phyloP scores from a whole-genome alignment of 1,140 invertebrate genomes.

The Musca vetustissima region DNA sequence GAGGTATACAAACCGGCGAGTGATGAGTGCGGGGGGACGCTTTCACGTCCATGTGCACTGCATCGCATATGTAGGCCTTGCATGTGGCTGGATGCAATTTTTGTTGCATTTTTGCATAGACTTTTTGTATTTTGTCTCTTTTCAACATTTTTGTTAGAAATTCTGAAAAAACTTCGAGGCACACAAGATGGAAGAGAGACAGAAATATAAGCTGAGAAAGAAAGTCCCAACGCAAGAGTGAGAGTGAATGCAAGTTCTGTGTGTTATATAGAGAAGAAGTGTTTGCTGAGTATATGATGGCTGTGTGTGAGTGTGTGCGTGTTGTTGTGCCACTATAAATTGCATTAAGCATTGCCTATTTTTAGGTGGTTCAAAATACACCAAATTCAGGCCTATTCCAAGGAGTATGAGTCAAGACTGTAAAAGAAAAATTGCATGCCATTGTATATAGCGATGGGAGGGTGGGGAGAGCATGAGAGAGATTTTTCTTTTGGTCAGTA shows the following conservation, averaged over 20 bases:
- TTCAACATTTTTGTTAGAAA: constrained; percentile 4
- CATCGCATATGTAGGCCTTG: constrained; percentile 2
- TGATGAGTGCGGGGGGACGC: too few relatives aligned
- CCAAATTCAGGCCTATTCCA: neutral
- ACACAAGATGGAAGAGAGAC: too few relatives aligned
- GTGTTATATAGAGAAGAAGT: too few relatives aligned
- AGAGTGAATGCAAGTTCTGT: too few relatives aligned
- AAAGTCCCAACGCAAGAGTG: too few relatives aligned
- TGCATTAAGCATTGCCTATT: constrained; percentile 3
- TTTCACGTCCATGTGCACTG: neutral
- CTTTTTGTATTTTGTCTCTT: constrained; percentile 19
- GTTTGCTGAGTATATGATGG: too few relatives aligned
- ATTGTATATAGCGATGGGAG: neutral
- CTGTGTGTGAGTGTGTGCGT: too few relatives aligned
- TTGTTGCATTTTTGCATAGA: constrained; percentile 21
- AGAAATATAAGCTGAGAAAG: too few relatives aligned
- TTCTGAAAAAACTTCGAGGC: neutral
- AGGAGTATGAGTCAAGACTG: neutral
- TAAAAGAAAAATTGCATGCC: too few relatives aligned
- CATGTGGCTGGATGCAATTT: constrained; percentile 1
- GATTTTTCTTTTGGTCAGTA: neutral
- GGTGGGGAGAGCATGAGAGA: neutral
- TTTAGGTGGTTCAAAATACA: neutral
- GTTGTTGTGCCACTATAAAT: neutral
- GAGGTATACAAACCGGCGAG: neutral